A percentile compares a stretch with the other conserved stretches of the same genome.
These are phyloP conservation scores for Cliona cf. orientalis DNA, from an alignment of 37 sponge, comb jelly and placozoan genomes.

Conservation along the genomic window DNA sequence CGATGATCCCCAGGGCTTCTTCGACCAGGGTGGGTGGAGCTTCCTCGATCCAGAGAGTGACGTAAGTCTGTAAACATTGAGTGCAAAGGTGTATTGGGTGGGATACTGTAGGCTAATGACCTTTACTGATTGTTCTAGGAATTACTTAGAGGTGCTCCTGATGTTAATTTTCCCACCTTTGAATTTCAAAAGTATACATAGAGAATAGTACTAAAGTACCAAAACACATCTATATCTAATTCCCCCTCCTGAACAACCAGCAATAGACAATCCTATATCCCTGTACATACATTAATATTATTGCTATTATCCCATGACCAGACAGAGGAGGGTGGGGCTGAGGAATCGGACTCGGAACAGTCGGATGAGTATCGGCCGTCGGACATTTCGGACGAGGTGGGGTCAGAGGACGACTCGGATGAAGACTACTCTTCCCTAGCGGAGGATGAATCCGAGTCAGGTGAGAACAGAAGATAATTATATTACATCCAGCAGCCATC, in stretches of 20 bases:
- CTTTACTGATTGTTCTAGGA: too few species aligned
- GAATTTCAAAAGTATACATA: too few species aligned
- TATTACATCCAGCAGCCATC: too few species aligned
- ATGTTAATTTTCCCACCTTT: too few species aligned
- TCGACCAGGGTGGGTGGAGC: conserved; percentile 96
- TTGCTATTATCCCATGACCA: not conserved
- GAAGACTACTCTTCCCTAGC: conserved; percentile 78
- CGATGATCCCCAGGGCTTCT: conserved; percentile 97
- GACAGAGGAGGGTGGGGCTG: conserved; percentile 20
- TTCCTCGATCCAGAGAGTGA: conserved; percentile 95
- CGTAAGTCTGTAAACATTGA: conserved; percentile 33
- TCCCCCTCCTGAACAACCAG: too few species aligned
- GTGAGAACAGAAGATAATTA: conserved; percentile 9
- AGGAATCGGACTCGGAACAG: conserved; percentile 32
- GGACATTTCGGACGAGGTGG: conserved; percentile 9
- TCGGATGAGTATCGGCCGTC: conserved; percentile 54
- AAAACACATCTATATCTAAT: too few species aligned
- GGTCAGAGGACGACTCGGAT: conserved; percentile 58
- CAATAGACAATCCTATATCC: too few species aligned
- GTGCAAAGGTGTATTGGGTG: too few species aligned
- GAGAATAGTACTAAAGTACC: too few species aligned
- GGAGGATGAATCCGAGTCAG: conserved; percentile 54
- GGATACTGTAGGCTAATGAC: too few species aligned
- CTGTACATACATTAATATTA: not conserved
- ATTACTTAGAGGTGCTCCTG: too few species aligned